These are phyloP conservation scores for Aphelenchoides fujianensis DNA, from an alignment of 1,140 invertebrate genomes.

Conservation along the genomic window DNA sequence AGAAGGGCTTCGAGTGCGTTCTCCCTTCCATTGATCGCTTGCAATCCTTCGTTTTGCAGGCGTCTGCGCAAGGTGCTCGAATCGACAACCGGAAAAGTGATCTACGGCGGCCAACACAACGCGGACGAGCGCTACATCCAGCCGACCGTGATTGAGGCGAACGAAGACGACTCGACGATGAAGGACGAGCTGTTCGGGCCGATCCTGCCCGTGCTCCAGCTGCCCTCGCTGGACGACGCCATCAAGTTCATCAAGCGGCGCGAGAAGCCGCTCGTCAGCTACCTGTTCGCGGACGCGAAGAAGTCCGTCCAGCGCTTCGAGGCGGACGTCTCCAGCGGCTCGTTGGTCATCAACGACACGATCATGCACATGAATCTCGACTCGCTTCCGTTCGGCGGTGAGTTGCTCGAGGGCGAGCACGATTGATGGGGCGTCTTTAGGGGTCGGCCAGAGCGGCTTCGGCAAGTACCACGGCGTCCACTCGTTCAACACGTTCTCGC, in stretches of 20 bases:
- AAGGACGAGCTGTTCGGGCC: conserved; percentile 41
- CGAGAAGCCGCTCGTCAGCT: conserved; percentile 23
- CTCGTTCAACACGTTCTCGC: conserved; percentile 85
- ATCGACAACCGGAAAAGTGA: conserved; percentile 33
- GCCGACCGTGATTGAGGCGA: conserved; percentile 40
- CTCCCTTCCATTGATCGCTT: conserved; percentile 72
- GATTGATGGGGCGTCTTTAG: conserved; percentile 75
- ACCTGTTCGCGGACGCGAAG: conserved; percentile 17
- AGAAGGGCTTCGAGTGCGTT: conserved; percentile 69
- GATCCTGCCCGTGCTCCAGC: conserved; percentile 21
- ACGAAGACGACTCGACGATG: conserved; percentile 37
- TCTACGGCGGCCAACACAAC: conserved; percentile 33
- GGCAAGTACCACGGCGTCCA: conserved; percentile 86
- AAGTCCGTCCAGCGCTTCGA: conserved; percentile 7
- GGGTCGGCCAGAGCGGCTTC: conserved; percentile 72
- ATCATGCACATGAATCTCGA: conserved; percentile 75
- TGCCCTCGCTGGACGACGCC: conserved; percentile 19
- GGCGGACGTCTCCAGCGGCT: conserved; percentile 76
- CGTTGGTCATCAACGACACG: conserved; percentile 81
- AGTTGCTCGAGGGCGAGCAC: too few relatives aligned
- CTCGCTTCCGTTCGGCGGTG: conserved; percentile 67
- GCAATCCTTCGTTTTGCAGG: conserved; percentile 74
- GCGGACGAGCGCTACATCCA: conserved; percentile 33
- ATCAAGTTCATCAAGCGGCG: conserved; percentile 18
- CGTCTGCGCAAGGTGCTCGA: conserved; percentile 39